phyloP scores from a whole-genome alignment of 2,113 vertebrate genomes.

The Herpailurus yagouaroundi region DNA sequence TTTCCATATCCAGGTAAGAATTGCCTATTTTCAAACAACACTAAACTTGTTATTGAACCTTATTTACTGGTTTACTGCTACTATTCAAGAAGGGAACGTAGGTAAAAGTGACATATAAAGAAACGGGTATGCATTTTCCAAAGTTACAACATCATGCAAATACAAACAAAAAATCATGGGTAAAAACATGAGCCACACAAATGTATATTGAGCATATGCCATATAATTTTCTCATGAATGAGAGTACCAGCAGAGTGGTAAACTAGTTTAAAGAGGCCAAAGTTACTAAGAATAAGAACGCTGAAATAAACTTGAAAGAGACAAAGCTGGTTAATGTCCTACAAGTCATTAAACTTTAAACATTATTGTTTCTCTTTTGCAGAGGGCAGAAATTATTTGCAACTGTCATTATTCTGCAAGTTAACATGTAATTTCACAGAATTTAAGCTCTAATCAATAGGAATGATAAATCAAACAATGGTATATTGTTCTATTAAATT shows the following conservation, averaged over 20 bases:
- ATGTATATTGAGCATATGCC: not conserved
- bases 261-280: not conserved
- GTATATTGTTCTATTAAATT: not conserved
- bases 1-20: not conserved
- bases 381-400: not conserved
- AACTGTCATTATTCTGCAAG: not conserved
- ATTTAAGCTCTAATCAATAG: not conserved
- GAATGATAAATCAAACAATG: not conserved
- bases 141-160: not conserved
- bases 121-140: not conserved
- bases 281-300: not conserved
- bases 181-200: not conserved
- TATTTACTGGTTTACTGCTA: not conserved
- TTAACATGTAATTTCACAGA: not conserved
- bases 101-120: not conserved
- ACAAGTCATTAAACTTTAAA: not conserved
- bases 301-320: not conserved
- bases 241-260: not conserved
- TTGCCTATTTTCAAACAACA: not conserved
- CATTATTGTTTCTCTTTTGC: not conserved
- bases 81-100: not conserved
- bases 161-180: not conserved
- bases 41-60: not conserved
- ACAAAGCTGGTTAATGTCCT: not conserved
- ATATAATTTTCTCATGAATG: not conserved